Evolutionary conservation across 2,113 vertebrate species (phyloP), one percentile per base, ranked within the genome.

Genomic region (Macaca mulatta): DNA sequence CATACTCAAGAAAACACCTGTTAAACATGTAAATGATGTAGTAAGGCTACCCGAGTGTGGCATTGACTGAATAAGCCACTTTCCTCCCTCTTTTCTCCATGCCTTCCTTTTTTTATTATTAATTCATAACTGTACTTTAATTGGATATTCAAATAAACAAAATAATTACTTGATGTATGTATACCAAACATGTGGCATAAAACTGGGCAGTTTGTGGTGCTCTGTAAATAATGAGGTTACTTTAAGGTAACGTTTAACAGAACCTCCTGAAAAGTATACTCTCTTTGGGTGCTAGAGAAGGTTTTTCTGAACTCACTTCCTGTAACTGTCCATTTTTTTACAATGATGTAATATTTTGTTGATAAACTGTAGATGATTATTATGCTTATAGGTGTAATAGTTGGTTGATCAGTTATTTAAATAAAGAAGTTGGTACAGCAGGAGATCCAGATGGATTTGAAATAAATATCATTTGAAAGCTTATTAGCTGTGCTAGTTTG

Each of bases 401-500:
- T 52, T 79, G 57, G 40, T 38, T 40, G 13, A 30, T 84, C 20
- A 32, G 7, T 88, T 94, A 96, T 67, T 96, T 80, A 96, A 64
- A 81, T 77, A 69, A 86, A n/a, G 77, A 87, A 87, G 38, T 67
- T 80, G 70, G 61, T 85, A 81, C 38, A 52, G 13, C 38, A n/a
- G 9, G 50, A 95, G 64, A 22, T 52, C 13, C 30, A 87, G 20
- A 80, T 80, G 50, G 50, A 11, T n/a, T 80, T 80, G 50, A 55
- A 80, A 55, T 23, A 55, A 87, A 57, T 74, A 6, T 72, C 75
- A 13, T 86, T 69, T 70, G 78, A 27, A 85, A 64, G 85, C 20
- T 83, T 23, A 43, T 93, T 89, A 55, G 52, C n/a, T 70, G 78
- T 78, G 67, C 74, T 93, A 30, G 89, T 97, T 95, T 83, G 27